Evolutionary conservation across 1,140 invertebrate genomes (phyloP).

Genomic region (Chlorops oryzae): DNA sequence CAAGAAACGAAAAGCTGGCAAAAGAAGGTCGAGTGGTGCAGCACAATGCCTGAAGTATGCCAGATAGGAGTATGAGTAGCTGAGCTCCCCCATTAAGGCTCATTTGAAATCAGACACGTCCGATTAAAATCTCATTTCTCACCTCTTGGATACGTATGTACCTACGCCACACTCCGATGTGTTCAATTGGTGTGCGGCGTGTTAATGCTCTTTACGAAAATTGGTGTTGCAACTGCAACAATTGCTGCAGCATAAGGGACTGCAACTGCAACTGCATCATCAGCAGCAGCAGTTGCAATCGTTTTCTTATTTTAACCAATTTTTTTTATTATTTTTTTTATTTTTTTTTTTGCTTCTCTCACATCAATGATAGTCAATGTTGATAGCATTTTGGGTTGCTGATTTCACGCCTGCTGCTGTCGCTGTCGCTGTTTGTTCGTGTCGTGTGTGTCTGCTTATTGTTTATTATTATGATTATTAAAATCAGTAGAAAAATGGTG

Average conservation of each 20-base stretch:
- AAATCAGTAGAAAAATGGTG: too few species aligned
- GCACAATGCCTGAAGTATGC: slow-evolving; percentile 16
- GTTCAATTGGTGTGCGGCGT: too few species aligned
- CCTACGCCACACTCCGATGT: too few species aligned
- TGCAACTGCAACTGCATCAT: not conserved
- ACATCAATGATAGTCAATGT: too few species aligned
- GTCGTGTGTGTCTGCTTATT: not conserved
- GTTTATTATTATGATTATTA: too few species aligned
- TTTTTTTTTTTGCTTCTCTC: not conserved
- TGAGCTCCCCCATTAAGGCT: slow-evolving; percentile 46
- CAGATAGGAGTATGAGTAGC: slow-evolving; percentile 26
- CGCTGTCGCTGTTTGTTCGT: not conserved
- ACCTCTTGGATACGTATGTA: too few species aligned
- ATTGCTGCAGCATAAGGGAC: slow-evolving; percentile 3
- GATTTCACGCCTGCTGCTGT: too few species aligned
- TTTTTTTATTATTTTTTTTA: not conserved
- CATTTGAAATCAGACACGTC: slow-evolving; percentile 49
- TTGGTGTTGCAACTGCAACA: slow-evolving; percentile 2
- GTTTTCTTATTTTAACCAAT: not conserved
- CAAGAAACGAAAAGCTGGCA: slow-evolving; percentile 12
- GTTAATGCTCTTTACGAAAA: too few species aligned
- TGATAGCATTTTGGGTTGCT: too few species aligned
- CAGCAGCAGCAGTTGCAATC: too few species aligned
- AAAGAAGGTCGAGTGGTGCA: not conserved
- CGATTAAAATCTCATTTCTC: slow-evolving; percentile 49